Evolutionary conservation across 2,888 invertebrate genomes (phyloP), one percentile per base, ranked within the genome.

Genomic region (Hyposoter dolosus): DNA sequence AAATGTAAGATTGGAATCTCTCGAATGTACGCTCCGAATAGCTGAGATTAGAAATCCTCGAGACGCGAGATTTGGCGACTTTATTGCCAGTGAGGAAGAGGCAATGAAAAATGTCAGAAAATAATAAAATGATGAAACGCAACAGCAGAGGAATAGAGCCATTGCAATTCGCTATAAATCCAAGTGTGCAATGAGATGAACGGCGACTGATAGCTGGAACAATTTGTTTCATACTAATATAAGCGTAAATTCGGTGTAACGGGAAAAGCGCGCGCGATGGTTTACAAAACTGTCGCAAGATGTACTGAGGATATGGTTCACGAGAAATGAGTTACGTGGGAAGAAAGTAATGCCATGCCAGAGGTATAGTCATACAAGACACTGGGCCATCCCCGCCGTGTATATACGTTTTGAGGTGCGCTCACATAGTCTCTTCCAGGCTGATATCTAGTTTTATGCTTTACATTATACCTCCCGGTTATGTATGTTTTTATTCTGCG

Each of bases 291-390:
- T 71, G 80, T 80, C 76, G 84, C 56, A 65, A 65, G 69, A 77
- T 81, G 66, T 66, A 53, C 66, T 66, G 43, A 47, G 81, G 71
- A 72, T 76, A 84, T 84, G 71, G 60, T 40, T 56, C 65, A 74
- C 19, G 81, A 68, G 72, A 74, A 78, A 74, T 84, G 84, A 81
- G 84, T 82, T 77, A 84, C 84, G 72, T 78, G 60, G 77, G 80
- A 81, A 84, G 66, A 82, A 76, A 81, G 77, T 63, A 84, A 84
- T 84, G 66, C 71, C 76, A 56, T 66, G 77, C 23, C 56, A 43
- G 60, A 17, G 43, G 10, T 82, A 68, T 56, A 17, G 56, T 65
- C n/a, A 72, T 77, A 68, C 60, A 53, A 47, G 19, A 79, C 35
- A 84, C 23, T 60, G 84, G 71, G 68, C 60, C 75, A 40, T 71